Percentiles rank a stretch among this genome's conserved stretches.
Conservation (phyloP, 2,797 vertebrate genomes). For the Manis pentadactyla region DNA sequence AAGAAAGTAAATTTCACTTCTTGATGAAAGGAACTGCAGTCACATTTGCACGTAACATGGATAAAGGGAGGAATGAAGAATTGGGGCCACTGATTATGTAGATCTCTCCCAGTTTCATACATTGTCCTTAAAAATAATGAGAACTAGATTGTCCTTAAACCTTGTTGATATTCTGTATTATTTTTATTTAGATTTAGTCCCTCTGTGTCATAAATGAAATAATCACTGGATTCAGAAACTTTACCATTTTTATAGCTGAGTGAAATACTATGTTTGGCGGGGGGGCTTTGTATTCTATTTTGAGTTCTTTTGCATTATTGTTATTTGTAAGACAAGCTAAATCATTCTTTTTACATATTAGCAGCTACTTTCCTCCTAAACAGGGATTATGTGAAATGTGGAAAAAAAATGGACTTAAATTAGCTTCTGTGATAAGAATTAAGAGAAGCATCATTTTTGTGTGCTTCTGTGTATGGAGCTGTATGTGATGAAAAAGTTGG, state of each 20-base stretch:
- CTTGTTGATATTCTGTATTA: no score
- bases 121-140: no score
- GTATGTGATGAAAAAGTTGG: constrained; percentile 2
- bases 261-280: neutral
- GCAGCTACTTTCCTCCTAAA: neutral
- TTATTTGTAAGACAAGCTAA: constrained; percentile 27
- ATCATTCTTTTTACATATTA: neutral
- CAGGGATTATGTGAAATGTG: neutral
- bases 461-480: neutral
- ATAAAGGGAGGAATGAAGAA: no score
- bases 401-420: neutral
- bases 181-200: no score
- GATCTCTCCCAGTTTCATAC: no score
- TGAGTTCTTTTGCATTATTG: neutral
- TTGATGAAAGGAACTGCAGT: no score
- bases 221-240: constrained; percentile 28
- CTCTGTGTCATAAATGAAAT: no score
- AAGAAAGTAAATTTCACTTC: no score
- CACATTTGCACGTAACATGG: no score
- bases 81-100: no score
- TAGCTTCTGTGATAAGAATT: neutral
- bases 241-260: neutral
- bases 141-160: no score
- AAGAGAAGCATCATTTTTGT: neutral
- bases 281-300: constrained; percentile 9